These are phyloP conservation scores for Itoplectis maculator DNA, from an alignment of 2,888 invertebrate genomes.

Conservation along the genomic window DNA sequence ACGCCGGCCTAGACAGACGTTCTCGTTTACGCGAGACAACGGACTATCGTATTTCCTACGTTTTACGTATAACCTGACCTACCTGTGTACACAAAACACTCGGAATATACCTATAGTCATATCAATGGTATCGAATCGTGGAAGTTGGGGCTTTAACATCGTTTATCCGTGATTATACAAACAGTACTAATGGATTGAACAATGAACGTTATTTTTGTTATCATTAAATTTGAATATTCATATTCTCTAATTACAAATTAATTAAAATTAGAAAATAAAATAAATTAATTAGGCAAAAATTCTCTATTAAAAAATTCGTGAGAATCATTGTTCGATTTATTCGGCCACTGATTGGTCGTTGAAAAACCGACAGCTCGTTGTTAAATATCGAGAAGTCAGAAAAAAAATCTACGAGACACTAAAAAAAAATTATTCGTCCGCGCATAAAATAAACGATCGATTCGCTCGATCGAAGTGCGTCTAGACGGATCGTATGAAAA, in stretches of 20 bases:
- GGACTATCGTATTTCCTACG: conserved; percentile 41
- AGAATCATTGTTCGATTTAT: no score
- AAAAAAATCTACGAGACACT: no score
- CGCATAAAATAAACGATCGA: background rate
- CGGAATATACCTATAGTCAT: background rate
- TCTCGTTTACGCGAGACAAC: conserved; percentile 46
- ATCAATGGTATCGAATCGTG: background rate
- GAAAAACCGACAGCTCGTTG: no score
- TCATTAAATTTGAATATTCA: no score
- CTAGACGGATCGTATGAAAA: conserved; percentile 14
- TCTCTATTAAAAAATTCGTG: no score
- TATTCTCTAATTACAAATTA: no score
- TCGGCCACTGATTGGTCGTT: no score
- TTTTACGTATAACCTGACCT: conserved; percentile 40
- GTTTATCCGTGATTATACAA: no score
- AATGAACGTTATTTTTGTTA: no score
- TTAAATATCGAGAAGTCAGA: background rate
- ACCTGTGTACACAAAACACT: background rate
- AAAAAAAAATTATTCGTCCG: background rate
- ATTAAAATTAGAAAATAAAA: no score
- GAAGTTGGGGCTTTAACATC: background rate
- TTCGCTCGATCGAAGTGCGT: background rate
- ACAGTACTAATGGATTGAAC: no score
- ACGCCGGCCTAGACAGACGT: conserved; percentile 43
- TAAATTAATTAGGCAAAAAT: no score